Evolutionary conservation across 2,888 invertebrate species (phyloP).

Genomic region (Protophormia terraenovae): DNA sequence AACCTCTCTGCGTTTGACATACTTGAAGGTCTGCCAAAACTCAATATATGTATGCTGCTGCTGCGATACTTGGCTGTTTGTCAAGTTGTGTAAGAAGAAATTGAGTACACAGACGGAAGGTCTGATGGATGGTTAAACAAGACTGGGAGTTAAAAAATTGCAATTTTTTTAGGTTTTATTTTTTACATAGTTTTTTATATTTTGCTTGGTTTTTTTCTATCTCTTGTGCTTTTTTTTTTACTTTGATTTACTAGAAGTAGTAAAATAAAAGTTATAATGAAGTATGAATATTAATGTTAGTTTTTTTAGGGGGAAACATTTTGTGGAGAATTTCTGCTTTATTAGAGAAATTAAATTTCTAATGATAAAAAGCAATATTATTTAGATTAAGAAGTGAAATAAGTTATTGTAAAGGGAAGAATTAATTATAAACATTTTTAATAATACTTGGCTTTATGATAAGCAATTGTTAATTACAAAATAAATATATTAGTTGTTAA

Average conservation of each 20-base stretch:
- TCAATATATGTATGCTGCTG: not conserved
- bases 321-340: too few species aligned
- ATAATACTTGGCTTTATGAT: too few species aligned
- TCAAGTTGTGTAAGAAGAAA: constrained; percentile 8
- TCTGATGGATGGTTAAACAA: not conserved
- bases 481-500: too few species aligned
- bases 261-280: constrained; percentile 10
- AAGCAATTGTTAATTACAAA: too few species aligned
- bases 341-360: too few species aligned
- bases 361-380: too few species aligned
- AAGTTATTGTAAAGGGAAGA: too few species aligned
- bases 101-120: constrained; percentile 1
- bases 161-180: not conserved
- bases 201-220: not conserved
- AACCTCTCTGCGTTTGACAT: constrained; percentile 27
- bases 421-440: too few species aligned
- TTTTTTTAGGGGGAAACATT: not conserved
- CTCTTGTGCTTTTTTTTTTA: not conserved
- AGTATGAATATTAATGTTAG: not conserved
- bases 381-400: too few species aligned
- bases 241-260: not conserved
- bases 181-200: not conserved
- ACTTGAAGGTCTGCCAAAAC: constrained; percentile 49
- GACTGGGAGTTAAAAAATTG: not conserved
- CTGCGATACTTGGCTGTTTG: constrained; percentile 27